Percentiles rank a stretch among this genome's conserved stretches.
phyloP scores from a whole-genome alignment of 2,888 invertebrate species.

The Caenorhabditis panamensis region DNA sequence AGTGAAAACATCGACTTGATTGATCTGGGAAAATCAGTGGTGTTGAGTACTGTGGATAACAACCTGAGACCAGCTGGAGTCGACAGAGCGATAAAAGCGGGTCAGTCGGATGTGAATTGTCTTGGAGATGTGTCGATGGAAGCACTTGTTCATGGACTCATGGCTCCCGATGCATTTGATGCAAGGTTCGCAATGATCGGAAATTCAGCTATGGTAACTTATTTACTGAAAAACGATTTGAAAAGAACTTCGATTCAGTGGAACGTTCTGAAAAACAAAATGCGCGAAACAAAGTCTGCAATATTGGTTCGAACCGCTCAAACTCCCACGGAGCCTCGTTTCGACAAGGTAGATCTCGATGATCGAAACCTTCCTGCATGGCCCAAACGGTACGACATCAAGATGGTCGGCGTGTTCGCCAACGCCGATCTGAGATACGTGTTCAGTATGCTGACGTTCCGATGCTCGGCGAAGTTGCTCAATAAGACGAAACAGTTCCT shows the following conservation, averaged over 20 bases:
- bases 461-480: slow-evolving; percentile 15
- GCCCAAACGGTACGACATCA: not conserved
- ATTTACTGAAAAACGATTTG: not conserved
- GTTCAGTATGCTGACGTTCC: slow-evolving; percentile 17
- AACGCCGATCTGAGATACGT: slow-evolving; percentile 20
- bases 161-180: slow-evolving; percentile 13
- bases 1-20: slow-evolving; percentile 10
- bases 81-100: slow-evolving; percentile 16
- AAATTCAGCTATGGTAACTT: slow-evolving; percentile 26
- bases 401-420: slow-evolving; percentile 10
- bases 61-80: not conserved
- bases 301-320: slow-evolving; percentile 6
- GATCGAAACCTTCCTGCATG: not conserved
- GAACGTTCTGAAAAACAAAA: slow-evolving; percentile 31
- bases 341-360: slow-evolving; percentile 22
- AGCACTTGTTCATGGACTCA: slow-evolving; percentile 18
- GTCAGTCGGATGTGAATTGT: not conserved
- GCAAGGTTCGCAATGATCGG: slow-evolving; percentile 38
- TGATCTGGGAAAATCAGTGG: slow-evolving; percentile 21
- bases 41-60: slow-evolving; percentile 16
- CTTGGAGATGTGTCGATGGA: slow-evolving; percentile 28
- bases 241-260: slow-evolving; percentile 12
- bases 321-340: slow-evolving; percentile 5
- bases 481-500: slow-evolving; percentile 45
- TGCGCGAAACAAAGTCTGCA: not conserved